phyloP scores from a whole-genome alignment of 2,113 vertebrate species.

The Aspidoscelis tigris region DNA sequence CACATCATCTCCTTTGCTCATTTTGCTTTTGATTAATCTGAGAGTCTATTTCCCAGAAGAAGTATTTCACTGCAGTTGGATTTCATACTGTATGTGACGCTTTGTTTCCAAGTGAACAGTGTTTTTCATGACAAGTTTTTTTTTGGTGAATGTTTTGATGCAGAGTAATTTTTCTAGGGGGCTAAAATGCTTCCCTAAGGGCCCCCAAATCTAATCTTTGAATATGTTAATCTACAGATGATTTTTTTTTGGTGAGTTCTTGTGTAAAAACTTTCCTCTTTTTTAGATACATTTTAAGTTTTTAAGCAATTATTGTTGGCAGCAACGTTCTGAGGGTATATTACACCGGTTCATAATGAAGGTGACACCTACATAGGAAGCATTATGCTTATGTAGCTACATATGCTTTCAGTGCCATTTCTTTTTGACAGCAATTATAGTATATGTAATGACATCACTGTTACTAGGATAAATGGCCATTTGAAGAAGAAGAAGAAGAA shows the following conservation, averaged over 20 bases:
- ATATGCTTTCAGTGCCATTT: neutral
- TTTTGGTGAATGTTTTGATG: neutral
- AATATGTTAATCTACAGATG: neutral
- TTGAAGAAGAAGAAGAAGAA: too few relatives aligned
- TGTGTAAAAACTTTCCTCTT: neutral
- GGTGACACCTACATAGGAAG: neutral
- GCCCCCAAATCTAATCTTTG: neutral
- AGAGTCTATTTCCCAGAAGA: slow-evolving; percentile 13
- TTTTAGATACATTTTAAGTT: neutral
- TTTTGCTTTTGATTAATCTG: slow-evolving; percentile 24
- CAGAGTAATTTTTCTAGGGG: neutral
- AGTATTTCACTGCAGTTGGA: slow-evolving; percentile 2
- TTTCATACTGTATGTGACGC: neutral
- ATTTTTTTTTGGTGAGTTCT: neutral
- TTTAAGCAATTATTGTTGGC: neutral
- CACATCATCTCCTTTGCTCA: slow-evolving; percentile 1
- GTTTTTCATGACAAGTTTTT: neutral
- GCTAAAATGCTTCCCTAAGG: neutral
- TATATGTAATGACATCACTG: too few relatives aligned
- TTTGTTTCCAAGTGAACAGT: slow-evolving; percentile 11
- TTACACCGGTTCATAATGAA: neutral
- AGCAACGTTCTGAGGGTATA: neutral
- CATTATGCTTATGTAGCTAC: neutral
- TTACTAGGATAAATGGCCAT: too few relatives aligned
- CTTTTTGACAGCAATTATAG: too few relatives aligned